These are phyloP conservation scores for Tortrix viridana DNA, from an alignment of 2,888 invertebrate species.

Conservation along the genomic window DNA sequence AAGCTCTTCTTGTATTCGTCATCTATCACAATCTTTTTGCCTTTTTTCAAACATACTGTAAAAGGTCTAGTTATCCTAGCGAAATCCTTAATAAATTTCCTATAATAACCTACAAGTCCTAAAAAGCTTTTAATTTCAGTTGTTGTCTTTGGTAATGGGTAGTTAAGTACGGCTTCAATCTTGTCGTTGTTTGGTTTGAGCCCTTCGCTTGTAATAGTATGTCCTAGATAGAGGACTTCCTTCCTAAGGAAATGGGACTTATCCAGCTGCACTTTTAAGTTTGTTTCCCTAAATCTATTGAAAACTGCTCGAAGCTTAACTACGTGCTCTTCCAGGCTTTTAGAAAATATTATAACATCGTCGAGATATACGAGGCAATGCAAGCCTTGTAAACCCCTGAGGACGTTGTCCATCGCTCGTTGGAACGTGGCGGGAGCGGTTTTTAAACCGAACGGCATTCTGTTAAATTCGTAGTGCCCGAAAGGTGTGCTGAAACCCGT, in stretches of 20 bases:
- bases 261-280: constrained; percentile 43
- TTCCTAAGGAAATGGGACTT: constrained; percentile 44
- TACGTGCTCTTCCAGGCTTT: constrained; percentile 42
- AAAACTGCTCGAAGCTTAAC: constrained; percentile 43
- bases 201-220: constrained; percentile 39
- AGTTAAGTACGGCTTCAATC: constrained; percentile 44
- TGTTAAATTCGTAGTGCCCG: constrained; percentile 46
- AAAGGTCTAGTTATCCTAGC: neutral
- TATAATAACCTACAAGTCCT: constrained; percentile 43
- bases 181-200: constrained; percentile 36
- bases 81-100: too few species aligned
- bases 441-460: constrained; percentile 48
- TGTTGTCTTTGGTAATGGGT: constrained; percentile 43
- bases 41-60: constrained; percentile 39
- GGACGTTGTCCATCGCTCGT: constrained; percentile 56
- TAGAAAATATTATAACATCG: constrained; percentile 53
- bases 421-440: constrained; percentile 61
- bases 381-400: constrained; percentile 51
- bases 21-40: constrained; percentile 30
- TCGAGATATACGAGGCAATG: constrained; percentile 56
- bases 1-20: constrained; percentile 40
- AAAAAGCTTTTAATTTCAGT: constrained; percentile 52
- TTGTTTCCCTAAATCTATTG: constrained; percentile 39
- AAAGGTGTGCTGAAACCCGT: constrained; percentile 45
- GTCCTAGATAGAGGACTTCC: constrained; percentile 42